phyloP scores from a whole-genome alignment of 2,113 vertebrate species.

The Epinephelus cyanopodus region DNA sequence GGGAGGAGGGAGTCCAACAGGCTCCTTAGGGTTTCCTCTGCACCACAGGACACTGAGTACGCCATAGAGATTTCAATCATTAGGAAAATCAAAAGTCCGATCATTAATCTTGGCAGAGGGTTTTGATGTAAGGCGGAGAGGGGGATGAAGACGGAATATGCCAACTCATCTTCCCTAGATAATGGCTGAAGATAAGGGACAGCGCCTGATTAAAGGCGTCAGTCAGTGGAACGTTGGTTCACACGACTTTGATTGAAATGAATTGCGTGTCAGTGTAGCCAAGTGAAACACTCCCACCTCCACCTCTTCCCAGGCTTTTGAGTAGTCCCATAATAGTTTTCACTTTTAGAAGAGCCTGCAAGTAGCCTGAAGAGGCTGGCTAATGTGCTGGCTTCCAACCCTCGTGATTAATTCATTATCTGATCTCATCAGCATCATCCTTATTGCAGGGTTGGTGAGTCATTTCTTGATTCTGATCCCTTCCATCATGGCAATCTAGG shows the following conservation, averaged over 20 bases:
- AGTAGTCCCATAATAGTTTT: constrained; percentile 26
- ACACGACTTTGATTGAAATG: constrained; percentile 58
- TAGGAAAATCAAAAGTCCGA: constrained; percentile 67
- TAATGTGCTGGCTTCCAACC: constrained; percentile 57
- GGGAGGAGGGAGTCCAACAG: constrained; percentile 37
- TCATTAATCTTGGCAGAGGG: constrained; percentile 70
- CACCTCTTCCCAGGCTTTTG: constrained; percentile 25
- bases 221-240: constrained; percentile 50
- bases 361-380: constrained; percentile 46
- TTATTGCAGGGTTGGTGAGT: constrained; percentile 47
- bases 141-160: constrained; percentile 62
- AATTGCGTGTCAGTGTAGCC: constrained; percentile 48
- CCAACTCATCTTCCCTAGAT: constrained; percentile 61
- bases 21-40: constrained; percentile 41
- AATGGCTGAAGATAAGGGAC: constrained; percentile 59
- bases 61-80: constrained; percentile 69
- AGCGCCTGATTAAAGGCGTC: constrained; percentile 54
- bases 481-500: constrained; percentile 29
- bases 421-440: constrained; percentile 54
- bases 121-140: constrained; percentile 53
- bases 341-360: constrained; percentile 32
- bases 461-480: constrained; percentile 48
- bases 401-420: constrained; percentile 63
- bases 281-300: constrained; percentile 47
- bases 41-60: constrained; percentile 37